Conservation (phyloP, 2,113 vertebrate species). For the Phyllostomus hastatus region DNA sequence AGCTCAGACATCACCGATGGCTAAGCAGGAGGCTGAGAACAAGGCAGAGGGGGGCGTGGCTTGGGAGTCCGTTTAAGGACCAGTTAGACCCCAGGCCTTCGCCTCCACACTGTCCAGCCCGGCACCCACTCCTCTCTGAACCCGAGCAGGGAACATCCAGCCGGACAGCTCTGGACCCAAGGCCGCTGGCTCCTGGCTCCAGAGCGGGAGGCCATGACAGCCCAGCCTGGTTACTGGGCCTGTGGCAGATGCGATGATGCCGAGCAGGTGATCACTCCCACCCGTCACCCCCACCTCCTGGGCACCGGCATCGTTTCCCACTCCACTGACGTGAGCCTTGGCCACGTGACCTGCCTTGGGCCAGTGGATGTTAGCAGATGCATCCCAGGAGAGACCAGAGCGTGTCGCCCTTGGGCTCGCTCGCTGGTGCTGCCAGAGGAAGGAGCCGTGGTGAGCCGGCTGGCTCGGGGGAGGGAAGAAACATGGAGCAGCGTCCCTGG, state of each 20-base stretch:
- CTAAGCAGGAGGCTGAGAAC: background rate
- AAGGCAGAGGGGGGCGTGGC: background rate
- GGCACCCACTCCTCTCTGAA: background rate
- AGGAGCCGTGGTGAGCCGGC: fast-evolving
- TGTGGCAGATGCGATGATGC: background rate
- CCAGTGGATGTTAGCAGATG: background rate
- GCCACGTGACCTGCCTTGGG: background rate
- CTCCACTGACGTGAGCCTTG: background rate
- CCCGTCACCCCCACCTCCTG: background rate
- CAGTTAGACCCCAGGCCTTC: background rate
- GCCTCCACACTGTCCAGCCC: background rate
- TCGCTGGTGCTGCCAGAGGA: background rate
- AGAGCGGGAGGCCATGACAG: background rate
- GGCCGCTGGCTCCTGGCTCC: background rate
- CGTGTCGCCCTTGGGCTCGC: background rate
- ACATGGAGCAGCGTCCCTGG: background rate
- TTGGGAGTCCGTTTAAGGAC: background rate
- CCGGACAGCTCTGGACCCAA: background rate
- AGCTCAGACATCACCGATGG: background rate
- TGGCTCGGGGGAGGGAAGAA: background rate
- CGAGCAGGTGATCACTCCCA: background rate
- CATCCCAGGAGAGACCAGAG: background rate
- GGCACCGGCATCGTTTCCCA: background rate
- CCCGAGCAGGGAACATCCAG: background rate
- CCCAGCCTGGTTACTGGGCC: background rate